phyloP scores from a whole-genome alignment of 2,888 invertebrate genomes.

The Cantharis nigra region DNA sequence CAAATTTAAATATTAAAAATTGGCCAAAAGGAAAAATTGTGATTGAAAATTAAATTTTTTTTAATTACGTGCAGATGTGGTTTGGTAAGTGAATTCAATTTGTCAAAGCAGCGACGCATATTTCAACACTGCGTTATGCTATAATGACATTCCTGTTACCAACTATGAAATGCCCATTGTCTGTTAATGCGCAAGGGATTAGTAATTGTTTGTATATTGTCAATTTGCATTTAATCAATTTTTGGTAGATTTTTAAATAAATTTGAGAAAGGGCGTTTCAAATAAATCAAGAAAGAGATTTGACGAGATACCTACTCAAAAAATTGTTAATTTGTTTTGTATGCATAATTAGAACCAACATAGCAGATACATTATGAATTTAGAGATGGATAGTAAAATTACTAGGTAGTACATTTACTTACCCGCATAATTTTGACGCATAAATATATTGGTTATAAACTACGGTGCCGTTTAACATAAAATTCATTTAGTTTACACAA shows the following conservation, averaged over 20 bases:
- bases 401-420: slow-evolving; percentile 9
- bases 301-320: neutral
- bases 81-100: slow-evolving; percentile 51
- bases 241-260: slow-evolving; percentile 10
- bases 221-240: slow-evolving; percentile 55
- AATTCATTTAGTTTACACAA: slow-evolving; percentile 19
- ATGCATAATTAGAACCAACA: neutral
- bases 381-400: neutral
- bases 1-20: neutral
- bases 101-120: slow-evolving; percentile 49
- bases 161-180: slow-evolving; percentile 55
- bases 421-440: slow-evolving; percentile 17
- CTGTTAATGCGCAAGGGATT: slow-evolving; percentile 52
- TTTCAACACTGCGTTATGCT: slow-evolving; percentile 48
- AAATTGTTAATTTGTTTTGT: neutral
- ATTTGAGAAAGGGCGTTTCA: neutral
- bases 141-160: slow-evolving; percentile 55
- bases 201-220: slow-evolving; percentile 57
- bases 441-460: slow-evolving; percentile 18
- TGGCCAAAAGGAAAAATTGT: neutral
- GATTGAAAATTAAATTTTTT: neutral
- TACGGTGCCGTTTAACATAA: slow-evolving; percentile 14
- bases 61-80: slow-evolving; percentile 8
- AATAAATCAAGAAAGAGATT: neutral
- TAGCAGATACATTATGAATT: neutral